Evolutionary conservation across 1,140 invertebrate genomes (phyloP).

Genomic region (Tetraneura akinire): DNA sequence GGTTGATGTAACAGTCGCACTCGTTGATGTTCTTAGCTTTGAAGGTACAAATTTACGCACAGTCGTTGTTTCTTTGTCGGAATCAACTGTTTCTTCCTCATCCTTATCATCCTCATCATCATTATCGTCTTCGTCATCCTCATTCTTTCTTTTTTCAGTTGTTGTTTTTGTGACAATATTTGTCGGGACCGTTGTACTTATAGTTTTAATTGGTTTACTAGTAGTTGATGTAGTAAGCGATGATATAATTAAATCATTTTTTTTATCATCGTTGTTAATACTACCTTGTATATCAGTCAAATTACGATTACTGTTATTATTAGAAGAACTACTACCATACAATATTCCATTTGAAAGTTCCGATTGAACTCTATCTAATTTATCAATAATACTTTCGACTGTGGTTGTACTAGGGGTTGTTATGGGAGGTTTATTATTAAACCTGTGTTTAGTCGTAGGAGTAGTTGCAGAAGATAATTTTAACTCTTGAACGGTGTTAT

Average conservation of each 20-base stretch:
- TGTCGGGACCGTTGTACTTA: conserved; percentile 57
- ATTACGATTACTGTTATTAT: conserved; percentile 4
- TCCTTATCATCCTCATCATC: conserved; percentile 60
- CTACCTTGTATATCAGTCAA: conserved; percentile 1
- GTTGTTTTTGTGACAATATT: conserved; percentile 14
- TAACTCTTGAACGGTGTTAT: background rate
- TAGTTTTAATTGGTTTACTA: conserved; percentile 55
- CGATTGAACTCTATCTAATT: conserved; percentile 79
- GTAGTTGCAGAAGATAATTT: background rate
- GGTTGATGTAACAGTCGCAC: conserved; percentile 57
- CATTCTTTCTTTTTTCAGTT: conserved; percentile 56
- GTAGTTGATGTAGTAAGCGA: conserved; percentile 56
- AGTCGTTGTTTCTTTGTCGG: conserved; percentile 61
- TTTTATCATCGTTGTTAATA: conserved; percentile 15
- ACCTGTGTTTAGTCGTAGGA: background rate
- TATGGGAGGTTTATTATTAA: conserved; percentile 11
- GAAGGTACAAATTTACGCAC: conserved; percentile 67
- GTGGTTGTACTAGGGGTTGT: conserved; percentile 17
- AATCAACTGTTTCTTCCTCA: conserved; percentile 54
- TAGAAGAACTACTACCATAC: conserved; percentile 54
- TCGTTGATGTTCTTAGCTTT: conserved; percentile 61
- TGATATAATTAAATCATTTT: conserved; percentile 32
- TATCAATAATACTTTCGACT: conserved; percentile 72
- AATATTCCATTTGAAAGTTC: conserved; percentile 76
- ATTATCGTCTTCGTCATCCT: no score